Base-by-base conservation (phyloP, 2,888 invertebrate species). In the Sycophila texana region DNA sequence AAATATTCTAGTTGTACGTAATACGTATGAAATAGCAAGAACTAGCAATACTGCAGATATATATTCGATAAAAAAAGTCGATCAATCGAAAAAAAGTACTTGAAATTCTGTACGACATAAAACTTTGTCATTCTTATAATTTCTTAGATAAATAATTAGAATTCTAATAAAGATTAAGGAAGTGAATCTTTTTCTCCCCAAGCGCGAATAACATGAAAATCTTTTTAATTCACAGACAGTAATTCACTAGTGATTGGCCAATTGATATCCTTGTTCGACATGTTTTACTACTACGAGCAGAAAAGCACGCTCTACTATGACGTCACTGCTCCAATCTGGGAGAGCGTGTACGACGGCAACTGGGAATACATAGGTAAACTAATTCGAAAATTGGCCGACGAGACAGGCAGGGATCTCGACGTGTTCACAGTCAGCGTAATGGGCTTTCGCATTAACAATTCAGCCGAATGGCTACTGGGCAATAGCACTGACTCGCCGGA, bases 341-440 rank as follows among this genome's bases (percentile, higher is more conserved):
- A 39, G 12, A 73, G 74, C 16, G 67, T 78, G 4, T 61, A 68
- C n/a, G 65, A 78, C 20, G 78, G 78, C 53, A 73, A 78, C 53
- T 78, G 78, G 73, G 47, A 63, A 13, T 47, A 55, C 14, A 30
- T 73, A 5, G 66, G 67, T 0, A 22, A 63, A 4, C n/a, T 71
- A 13, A 47, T 77, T 5, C 63, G 77, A 26, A 63, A 53, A 66
- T 7, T 77, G 20, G 71, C 77, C 1, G 20, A 49, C 18, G 57
- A 71, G 39, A 22, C 63, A 0, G 39, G 13, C 14, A 22, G 61
- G 0, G 57, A 77, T 26, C 20, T 71, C 7, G 77, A 77, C 18
- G 55, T 77, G 18, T 72, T 18, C 14, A 14, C 71, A 0, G 72
- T 72, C 7, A 18, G 66, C n/a, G 16, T 72, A 2, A 51, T 20